Evolutionary conservation across 2,888 invertebrate genomes (phyloP), one percentile per base, ranked within the genome.

Genomic region (Sarcophaga rosellei): DNA sequence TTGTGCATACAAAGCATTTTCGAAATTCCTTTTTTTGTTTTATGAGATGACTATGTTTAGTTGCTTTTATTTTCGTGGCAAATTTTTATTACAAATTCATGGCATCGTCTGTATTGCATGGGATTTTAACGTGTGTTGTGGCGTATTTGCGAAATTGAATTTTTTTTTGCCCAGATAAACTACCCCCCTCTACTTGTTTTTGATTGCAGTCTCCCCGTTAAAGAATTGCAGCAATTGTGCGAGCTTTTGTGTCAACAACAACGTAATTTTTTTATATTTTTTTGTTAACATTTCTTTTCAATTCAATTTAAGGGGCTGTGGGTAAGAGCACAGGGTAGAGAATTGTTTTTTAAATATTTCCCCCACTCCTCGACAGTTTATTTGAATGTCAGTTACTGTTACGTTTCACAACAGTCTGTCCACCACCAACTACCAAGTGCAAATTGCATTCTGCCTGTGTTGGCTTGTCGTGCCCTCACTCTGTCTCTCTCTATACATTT

Each of bases 81-180:
- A 35, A 35, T 35, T 80, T 84, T 81, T 81, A 84, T 76, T 66
- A 76, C 84, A 59, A 81, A 83, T 82, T 87, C 81, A 79, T 81
- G 81, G 72, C 72, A 84, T 87, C 84, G 75, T 35, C 35, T 35
- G 57, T 69, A 75, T 77, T 66, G 78, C 66, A 84, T 78, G 78
- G 79, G 81, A 81, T 82, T 82, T 81, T 82, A 84, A 84, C 87
- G 84, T 84, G 35, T 35, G 78, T 84, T 81, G 78, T 84, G 81
- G 35, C 35, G 81, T 84, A 82, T 82, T 87, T 79, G 79, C 65
- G 79, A 86, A 35, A 86, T 86, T 86, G 86, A 81, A 86, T 86
- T 86, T 86, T n/a, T 68, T 62, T 47, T 69, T 78, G 35, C 25
- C 35, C 35, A 6, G 35, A 35, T 35, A 35, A 35, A 35, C 35